Conservation (phyloP, 2,797 vertebrate species). For the Rhyacichthys aspro region DNA sequence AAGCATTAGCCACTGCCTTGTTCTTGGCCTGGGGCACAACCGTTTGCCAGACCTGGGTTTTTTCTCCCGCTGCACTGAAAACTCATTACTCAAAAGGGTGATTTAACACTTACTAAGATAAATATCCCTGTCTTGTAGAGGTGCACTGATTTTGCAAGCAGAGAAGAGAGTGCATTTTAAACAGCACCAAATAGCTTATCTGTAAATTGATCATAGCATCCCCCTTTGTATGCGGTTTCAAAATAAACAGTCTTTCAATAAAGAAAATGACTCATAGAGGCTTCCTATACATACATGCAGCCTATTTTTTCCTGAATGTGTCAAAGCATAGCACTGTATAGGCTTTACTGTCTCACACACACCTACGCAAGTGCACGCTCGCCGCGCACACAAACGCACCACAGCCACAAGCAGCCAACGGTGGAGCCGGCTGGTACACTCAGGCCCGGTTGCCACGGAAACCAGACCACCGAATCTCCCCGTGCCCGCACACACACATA, state of each 20-base stretch:
- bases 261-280: constrained; percentile 9
- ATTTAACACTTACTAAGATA: constrained; percentile 31
- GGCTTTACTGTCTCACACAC: constrained; percentile 75
- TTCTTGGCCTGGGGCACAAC: constrained; percentile 21
- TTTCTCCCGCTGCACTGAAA: constrained; percentile 19
- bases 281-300: constrained; percentile 14
- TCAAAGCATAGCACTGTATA: constrained; percentile 61
- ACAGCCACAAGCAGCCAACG: constrained; percentile 70
- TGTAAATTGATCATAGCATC: constrained; percentile 9
- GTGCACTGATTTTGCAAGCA: constrained; percentile 8
- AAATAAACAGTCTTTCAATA: neutral
- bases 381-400: constrained; percentile 41
- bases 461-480: constrained; percentile 79
- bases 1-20: constrained; percentile 30
- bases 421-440: constrained; percentile 76
- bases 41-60: constrained; percentile 15
- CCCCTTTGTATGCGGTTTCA: neutral
- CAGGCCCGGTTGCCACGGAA: constrained; percentile 80
- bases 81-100: constrained; percentile 35
- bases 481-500: constrained; percentile 66
- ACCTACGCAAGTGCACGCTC: constrained; percentile 67
- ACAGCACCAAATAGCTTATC: constrained; percentile 10
- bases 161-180: constrained; percentile 9
- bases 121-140: constrained; percentile 14
- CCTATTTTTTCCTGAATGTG: constrained; percentile 39